Conservation (phyloP, 1,140 invertebrate genomes). For the Microplitis demolitor region DNA sequence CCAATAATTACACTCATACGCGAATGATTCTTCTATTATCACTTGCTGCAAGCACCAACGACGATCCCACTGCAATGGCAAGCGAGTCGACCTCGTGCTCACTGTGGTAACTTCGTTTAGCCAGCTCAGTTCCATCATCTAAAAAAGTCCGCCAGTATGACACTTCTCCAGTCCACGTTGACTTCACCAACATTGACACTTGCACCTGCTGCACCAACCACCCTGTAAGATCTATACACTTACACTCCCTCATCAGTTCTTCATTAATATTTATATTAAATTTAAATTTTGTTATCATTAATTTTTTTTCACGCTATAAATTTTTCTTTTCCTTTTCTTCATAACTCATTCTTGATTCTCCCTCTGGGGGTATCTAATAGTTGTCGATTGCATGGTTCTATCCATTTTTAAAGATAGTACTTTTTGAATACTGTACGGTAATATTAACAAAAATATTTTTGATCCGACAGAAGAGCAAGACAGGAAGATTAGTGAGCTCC, state of each 20-base stretch:
- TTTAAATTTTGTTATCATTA: not conserved
- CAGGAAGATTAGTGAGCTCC: not conserved
- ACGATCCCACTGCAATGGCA: not conserved
- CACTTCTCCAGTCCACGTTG: not conserved
- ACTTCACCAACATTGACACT: slow-evolving; percentile 8
- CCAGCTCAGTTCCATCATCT: slow-evolving; percentile 25
- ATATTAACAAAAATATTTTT: too few species aligned
- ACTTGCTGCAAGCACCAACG: slow-evolving; percentile 2
- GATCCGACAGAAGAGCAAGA: too few species aligned
- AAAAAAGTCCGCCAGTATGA: slow-evolving; percentile 8
- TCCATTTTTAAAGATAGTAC: not conserved
- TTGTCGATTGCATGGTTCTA: not conserved
- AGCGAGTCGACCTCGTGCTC: not conserved
- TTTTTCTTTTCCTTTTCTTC: not conserved
- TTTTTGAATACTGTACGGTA: not conserved
- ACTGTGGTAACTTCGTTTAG: not conserved
- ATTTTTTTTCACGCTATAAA: not conserved
- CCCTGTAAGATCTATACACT: not conserved
- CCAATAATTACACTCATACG: not conserved
- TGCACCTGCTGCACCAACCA: slow-evolving; percentile 3
- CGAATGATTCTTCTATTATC: not conserved
- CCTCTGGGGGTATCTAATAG: not conserved
- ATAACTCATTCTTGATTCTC: not conserved
- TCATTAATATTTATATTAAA: not conserved
- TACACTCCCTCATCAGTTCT: not conserved